Conservation (phyloP, 2,797 vertebrate species). For the Kryptolebias ocellatus region DNA sequence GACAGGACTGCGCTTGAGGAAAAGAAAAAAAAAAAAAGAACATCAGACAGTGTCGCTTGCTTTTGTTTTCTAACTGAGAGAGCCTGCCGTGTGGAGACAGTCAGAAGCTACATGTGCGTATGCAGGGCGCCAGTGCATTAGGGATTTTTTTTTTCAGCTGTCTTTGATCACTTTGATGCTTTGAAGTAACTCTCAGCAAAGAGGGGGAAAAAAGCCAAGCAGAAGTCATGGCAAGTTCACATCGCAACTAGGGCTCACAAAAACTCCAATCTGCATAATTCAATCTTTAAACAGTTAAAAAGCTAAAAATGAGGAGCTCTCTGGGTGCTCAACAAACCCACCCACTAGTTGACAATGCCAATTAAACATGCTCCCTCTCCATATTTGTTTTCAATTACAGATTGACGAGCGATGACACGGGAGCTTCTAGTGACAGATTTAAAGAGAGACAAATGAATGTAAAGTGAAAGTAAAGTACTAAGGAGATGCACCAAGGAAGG, state of each 20-base stretch:
- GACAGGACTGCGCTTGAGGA: constrained; percentile 77
- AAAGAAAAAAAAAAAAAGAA: constrained; percentile 58
- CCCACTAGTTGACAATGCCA: constrained; percentile 69
- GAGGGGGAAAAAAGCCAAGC: constrained; percentile 64
- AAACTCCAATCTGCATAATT: constrained; percentile 83
- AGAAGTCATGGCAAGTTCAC: constrained; percentile 84
- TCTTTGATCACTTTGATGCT: constrained; percentile 88
- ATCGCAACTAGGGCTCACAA: constrained; percentile 77
- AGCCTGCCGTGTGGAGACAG: constrained; percentile 56
- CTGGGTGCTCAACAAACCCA: constrained; percentile 63
- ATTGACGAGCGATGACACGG: constrained; percentile 59
- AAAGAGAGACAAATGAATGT: constrained; percentile 44
- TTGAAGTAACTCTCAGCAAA: constrained; percentile 85
- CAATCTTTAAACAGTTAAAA: constrained; percentile 80
- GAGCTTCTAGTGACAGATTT: constrained; percentile 52
- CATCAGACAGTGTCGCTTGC: constrained; percentile 78
- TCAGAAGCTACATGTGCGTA: constrained; percentile 71
- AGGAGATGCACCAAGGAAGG: constrained; percentile 1
- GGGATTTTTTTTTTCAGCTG: constrained; percentile 77
- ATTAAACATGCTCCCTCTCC: constrained; percentile 71
- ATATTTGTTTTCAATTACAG: constrained; percentile 77
- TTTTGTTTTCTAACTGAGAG: constrained; percentile 79
- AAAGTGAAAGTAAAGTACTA: constrained; percentile 32
- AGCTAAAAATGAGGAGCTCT: constrained; percentile 62
- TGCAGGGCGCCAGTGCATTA: constrained; percentile 78